Conservation (phyloP, 2,797 vertebrate species). For the Falco novaeseelandiae region DNA sequence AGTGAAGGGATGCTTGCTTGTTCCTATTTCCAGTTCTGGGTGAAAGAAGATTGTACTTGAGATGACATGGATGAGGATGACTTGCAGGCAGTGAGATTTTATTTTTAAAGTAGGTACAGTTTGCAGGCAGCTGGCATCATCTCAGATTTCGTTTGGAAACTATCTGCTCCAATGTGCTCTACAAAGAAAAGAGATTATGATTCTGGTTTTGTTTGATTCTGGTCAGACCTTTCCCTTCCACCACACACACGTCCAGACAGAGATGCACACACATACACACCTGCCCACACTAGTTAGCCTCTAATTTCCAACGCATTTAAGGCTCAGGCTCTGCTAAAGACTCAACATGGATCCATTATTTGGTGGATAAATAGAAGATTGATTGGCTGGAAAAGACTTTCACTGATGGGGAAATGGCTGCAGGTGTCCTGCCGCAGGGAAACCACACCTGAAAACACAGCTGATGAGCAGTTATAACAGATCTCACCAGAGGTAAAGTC, state of each 20-base stretch:
- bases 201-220: conserved; percentile 38
- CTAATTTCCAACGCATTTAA: neutral
- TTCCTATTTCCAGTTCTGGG: neutral
- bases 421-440: neutral
- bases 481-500: neutral
- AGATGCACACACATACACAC: neutral
- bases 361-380: conserved; percentile 13
- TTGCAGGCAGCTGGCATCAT: conserved; percentile 41
- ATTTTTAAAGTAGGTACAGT: conserved; percentile 41
- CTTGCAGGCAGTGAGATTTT: conserved; percentile 25
- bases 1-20: neutral
- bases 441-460: conserved; percentile 28
- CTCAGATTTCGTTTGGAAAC: conserved; percentile 57
- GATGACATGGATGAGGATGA: neutral
- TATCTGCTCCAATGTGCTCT: conserved; percentile 39
- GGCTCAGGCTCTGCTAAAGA: neutral
- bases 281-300: neutral
- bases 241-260: rapidly evolving
- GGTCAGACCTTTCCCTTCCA: neutral
- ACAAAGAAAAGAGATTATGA: conserved; percentile 25
- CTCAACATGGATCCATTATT: neutral
- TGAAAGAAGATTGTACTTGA: neutral
- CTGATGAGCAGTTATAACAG: neutral
- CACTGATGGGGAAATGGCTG: neutral
- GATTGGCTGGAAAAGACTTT: conserved; percentile 33